Evolutionary conservation across 1,140 invertebrate species (phyloP).

Genomic region (Oryctes rhinoceros): DNA sequence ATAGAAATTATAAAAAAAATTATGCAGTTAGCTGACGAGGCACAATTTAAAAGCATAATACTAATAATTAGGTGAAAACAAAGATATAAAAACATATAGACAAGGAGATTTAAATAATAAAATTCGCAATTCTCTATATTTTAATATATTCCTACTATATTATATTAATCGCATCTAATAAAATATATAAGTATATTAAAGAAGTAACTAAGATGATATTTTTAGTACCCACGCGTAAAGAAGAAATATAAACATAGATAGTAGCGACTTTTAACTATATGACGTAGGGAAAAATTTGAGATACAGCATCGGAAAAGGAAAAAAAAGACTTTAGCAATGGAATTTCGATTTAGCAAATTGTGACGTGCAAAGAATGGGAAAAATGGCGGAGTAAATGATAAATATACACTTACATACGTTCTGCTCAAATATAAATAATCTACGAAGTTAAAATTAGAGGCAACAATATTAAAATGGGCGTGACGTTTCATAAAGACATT

Average conservation of each 20-base stretch:
- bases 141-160: slow-evolving; percentile 13
- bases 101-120: slow-evolving; percentile 32
- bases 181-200: slow-evolving; percentile 5
- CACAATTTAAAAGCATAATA: slow-evolving; percentile 52
- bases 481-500: no score
- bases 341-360: background rate
- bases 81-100: slow-evolving; percentile 46
- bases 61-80: slow-evolving; percentile 46
- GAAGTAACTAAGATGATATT: background rate
- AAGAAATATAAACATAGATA: background rate
- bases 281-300: background rate
- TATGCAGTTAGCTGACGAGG: slow-evolving; percentile 52
- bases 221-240: slow-evolving; percentile 4
- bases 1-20: background rate
- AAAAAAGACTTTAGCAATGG: background rate
- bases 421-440: slow-evolving; percentile 9
- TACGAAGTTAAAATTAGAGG: no score
- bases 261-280: background rate
- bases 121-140: slow-evolving; percentile 1
- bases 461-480: no score
- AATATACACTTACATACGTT: background rate
- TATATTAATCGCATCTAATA: slow-evolving; percentile 3
- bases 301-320: background rate
- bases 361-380: background rate
- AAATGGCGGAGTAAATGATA: background rate